phyloP scores from a whole-genome alignment of 1,140 invertebrate genomes.

The Caenorhabditis inopinata region DNA sequence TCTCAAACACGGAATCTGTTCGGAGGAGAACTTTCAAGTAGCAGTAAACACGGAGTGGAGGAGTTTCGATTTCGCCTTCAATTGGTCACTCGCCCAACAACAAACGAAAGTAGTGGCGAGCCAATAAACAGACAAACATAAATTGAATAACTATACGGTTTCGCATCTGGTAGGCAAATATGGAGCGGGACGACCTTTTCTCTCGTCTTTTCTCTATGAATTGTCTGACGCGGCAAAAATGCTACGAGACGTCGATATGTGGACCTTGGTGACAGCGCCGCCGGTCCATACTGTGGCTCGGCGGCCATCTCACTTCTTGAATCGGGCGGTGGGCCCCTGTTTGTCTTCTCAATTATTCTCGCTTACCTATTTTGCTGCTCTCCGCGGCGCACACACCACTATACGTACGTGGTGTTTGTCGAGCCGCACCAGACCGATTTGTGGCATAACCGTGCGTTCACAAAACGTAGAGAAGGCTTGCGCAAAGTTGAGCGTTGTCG shows the following conservation, averaged over 20 bases:
- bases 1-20: not conserved
- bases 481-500: slow-evolving; percentile 16
- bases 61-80: not conserved
- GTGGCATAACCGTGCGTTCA: slow-evolving; percentile 19
- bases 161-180: slow-evolving; percentile 32
- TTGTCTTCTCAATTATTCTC: slow-evolving; percentile 27
- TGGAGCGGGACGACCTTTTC: slow-evolving; percentile 13
- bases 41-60: slow-evolving; percentile 1
- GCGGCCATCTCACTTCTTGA: not conserved
- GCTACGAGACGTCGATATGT: slow-evolving; percentile 1
- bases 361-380: slow-evolving; percentile 20
- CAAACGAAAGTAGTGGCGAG: slow-evolving; percentile 25
- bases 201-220: not conserved
- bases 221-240: not conserved
- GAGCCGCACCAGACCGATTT: slow-evolving; percentile 11
- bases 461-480: slow-evolving; percentile 1
- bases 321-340: not conserved
- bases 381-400: slow-evolving; percentile 13
- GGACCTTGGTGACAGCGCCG: slow-evolving; percentile 27
- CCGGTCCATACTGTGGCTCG: slow-evolving; percentile 13
- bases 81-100: slow-evolving; percentile 26
- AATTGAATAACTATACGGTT: slow-evolving; percentile 34
- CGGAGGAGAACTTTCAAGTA: slow-evolving; percentile 13
- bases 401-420: slow-evolving; percentile 31
- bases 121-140: slow-evolving; percentile 30